A percentile compares a stretch with the other conserved stretches of the same genome.
Evolutionary conservation across 2,113 vertebrate genomes (phyloP).

Genomic region (Hemichromis elongatus): DNA sequence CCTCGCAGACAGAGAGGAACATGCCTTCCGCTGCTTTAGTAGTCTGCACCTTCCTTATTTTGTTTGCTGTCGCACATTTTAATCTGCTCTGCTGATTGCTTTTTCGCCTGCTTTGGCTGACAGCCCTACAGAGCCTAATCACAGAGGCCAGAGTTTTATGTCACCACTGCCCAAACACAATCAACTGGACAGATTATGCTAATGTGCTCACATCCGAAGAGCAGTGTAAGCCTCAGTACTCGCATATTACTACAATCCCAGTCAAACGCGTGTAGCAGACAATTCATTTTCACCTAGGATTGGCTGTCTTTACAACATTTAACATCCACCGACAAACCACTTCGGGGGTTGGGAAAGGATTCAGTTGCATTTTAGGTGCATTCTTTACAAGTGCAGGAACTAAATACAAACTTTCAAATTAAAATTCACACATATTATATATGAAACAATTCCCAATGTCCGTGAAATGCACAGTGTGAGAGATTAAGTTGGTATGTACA

Average conservation of each 20-base stretch:
- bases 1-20: background rate
- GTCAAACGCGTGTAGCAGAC: background rate
- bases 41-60: slow-evolving; percentile 29
- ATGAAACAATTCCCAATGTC: background rate
- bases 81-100: slow-evolving; percentile 59
- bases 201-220: slow-evolving; percentile 17
- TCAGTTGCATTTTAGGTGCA: background rate
- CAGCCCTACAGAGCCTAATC: slow-evolving; percentile 34
- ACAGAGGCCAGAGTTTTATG: slow-evolving; percentile 36
- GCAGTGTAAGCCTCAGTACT: background rate
- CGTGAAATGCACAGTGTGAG: background rate
- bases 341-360: background rate
- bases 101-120: slow-evolving; percentile 36
- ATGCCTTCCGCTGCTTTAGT: background rate
- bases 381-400: background rate
- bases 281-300: background rate
- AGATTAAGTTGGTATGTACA: background rate
- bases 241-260: background rate
- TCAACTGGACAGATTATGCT: slow-evolving; percentile 60
- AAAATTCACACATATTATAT: background rate
- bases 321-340: background rate
- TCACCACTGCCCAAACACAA: slow-evolving; percentile 54
- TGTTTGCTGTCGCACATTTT: slow-evolving; percentile 55
- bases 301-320: background rate
- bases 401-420: background rate